Conservation (phyloP, 2,113 vertebrate genomes). For the Paralichthys olivaceus region DNA sequence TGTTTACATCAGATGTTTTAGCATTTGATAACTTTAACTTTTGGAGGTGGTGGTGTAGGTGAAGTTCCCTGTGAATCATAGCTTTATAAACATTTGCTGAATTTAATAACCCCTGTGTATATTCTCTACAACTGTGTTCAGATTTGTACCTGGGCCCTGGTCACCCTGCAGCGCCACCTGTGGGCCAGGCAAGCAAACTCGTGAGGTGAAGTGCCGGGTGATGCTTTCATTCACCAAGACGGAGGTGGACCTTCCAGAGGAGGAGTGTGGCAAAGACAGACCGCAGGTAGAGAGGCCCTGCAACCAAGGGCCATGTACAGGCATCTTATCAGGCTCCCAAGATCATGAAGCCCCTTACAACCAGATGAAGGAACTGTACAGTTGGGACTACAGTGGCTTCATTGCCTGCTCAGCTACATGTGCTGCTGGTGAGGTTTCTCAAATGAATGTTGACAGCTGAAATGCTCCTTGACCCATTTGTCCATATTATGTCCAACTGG, state of each 20-base stretch:
- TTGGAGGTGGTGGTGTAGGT: background rate
- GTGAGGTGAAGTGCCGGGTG: slow-evolving; percentile 87
- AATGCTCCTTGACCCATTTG: background rate
- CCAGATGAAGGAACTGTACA: slow-evolving; percentile 71
- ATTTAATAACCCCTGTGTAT: background rate
- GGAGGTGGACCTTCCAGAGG: slow-evolving; percentile 89
- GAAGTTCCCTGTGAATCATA: background rate
- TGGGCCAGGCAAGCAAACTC: slow-evolving; percentile 85
- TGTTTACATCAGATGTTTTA: too few species aligned
- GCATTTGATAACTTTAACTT: too few species aligned
- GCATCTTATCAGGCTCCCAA: slow-evolving; percentile 45
- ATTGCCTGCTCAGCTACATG: slow-evolving; percentile 89
- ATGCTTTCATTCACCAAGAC: slow-evolving; percentile 89
- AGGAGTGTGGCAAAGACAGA: slow-evolving; percentile 85
- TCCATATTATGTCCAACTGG: background rate
- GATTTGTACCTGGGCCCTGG: slow-evolving; percentile 91
- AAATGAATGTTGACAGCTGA: background rate
- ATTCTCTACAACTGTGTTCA: slow-evolving; percentile 49
- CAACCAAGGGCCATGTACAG: slow-evolving; percentile 78
- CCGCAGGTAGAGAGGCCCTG: slow-evolving; percentile 82
- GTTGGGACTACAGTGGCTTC: slow-evolving; percentile 91
- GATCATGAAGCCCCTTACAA: slow-evolving; percentile 18
- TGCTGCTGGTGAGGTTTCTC: slow-evolving; percentile 79
- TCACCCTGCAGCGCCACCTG: slow-evolving; percentile 89
- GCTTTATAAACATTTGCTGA: background rate